A percentile compares a stretch with the other conserved stretches of the same genome.
Conservation (phyloP, 2,888 invertebrate species). For the Phytoseiulus persimilis region DNA sequence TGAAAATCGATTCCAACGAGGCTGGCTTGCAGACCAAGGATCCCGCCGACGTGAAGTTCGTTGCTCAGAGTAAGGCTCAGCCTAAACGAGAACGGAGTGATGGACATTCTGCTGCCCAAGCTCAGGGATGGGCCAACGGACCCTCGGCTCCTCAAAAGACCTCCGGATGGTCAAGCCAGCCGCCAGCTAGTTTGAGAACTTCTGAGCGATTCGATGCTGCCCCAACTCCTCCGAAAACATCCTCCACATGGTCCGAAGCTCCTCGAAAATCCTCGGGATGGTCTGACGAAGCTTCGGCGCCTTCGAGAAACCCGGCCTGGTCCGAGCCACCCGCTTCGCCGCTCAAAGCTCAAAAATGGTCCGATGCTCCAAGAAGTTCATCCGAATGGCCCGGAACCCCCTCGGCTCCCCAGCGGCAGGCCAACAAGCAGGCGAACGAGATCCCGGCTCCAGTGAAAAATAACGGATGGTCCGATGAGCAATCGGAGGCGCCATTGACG, state of each 20-base stretch:
- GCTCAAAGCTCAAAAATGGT: not conserved
- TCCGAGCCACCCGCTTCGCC: not conserved
- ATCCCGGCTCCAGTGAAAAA: not conserved
- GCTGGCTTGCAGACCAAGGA: not conserved
- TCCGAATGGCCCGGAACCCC: not conserved
- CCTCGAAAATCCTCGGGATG: too few relatives aligned
- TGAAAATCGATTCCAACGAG: constrained; percentile 30
- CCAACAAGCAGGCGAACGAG: not conserved
- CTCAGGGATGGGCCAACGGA: not conserved
- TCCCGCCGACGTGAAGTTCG: constrained; percentile 23
- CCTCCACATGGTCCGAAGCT: too few relatives aligned
- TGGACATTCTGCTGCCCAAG: not conserved
- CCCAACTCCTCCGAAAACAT: not conserved
- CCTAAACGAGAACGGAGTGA: not conserved
- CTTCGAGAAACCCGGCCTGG: not conserved
- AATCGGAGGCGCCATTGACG: not conserved
- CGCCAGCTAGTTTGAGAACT: not conserved
- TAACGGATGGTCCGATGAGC: not conserved
- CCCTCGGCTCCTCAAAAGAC: not conserved
- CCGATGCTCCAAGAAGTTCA: not conserved
- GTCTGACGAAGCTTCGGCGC: not conserved
- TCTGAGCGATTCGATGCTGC: not conserved
- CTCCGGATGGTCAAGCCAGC: not conserved
- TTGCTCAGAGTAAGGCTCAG: not conserved
- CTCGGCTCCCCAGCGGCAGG: not conserved